Evolutionary conservation across 2,113 vertebrate genomes (phyloP), one percentile per base, ranked within the genome.

Genomic region (Esox niger): DNA sequence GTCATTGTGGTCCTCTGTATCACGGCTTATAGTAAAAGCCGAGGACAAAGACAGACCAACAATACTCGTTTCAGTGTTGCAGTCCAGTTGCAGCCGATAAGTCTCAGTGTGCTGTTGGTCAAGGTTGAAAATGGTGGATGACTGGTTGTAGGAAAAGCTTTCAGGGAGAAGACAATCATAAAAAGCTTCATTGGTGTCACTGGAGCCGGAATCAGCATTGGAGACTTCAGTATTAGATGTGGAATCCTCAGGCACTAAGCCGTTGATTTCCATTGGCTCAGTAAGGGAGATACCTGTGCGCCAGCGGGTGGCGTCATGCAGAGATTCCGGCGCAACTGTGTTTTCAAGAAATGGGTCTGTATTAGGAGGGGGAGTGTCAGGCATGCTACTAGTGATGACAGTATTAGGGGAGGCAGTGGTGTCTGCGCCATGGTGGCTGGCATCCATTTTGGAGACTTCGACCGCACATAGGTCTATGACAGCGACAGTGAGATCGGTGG

Each of bases 111-210:
- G 47, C 11, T 68, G 6, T 27, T 69, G 21, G 3, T 52, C 47
- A 23, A 9, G 47, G 17, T 2, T 0, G 20, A 7, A 23, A 15
- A 33, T 1, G 5, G 38, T 11, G 2, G 17, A 13, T 21, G 13
- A 29, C 2, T 8, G 58, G 31, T 31, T 20, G 15, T 17, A 20
- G 23, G 57, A 20, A 58, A 87, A 85, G 26, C 20, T 74, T 29
- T 59, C 32, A 1, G 82, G 80, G 38, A 86, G 79, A 4, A 84
- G 69, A 0, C 81, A 76, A 0, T 80, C 76, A 2, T 79, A 85
- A 62, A 85, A 9, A 3, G 4, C 66, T 30, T 64, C 75, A 13
- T 78, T 83, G 32, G 13, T 29, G 26, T 15, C 13, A 58, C 27
- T 29, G 4, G 26, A 17, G 56, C 54, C 54, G 2, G 9, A 3